Percentiles rank a stretch among this genome's conserved stretches.
Evolutionary conservation across 37 sponge, comb jelly and placozoan species (phyloP).

Genomic region (Spongilla lacustris): DNA sequence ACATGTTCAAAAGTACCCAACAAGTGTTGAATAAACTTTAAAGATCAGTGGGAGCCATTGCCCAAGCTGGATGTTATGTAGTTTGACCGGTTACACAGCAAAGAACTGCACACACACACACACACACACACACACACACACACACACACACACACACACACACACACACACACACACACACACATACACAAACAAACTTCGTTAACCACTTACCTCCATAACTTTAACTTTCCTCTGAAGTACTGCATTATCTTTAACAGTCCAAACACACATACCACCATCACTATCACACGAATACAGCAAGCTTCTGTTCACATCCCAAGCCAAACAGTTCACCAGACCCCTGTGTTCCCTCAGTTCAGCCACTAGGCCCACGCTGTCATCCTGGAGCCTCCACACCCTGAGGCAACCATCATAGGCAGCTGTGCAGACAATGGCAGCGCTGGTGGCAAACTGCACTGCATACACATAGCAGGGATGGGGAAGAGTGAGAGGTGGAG

Average conservation of each 20-base stretch:
- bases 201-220: constrained; percentile 15
- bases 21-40: no score
- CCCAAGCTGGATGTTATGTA: no score
- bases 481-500: constrained; percentile 49
- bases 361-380: constrained; percentile 1
- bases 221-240: constrained; percentile 5
- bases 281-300: constrained; percentile 76
- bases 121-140: no score
- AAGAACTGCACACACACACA: no score
- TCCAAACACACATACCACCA: constrained; percentile 68
- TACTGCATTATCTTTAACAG: constrained; percentile 4
- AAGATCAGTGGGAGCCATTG: no score
- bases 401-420: constrained; percentile 78
- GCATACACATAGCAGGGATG: constrained; percentile 91
- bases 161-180: not conserved
- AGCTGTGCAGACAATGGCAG: constrained; percentile 63
- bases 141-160: no score
- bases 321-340: constrained; percentile 58
- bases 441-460: constrained; percentile 27
- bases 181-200: not conserved
- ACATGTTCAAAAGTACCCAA: no score
- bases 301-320: not conserved
- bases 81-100: no score
- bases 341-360: constrained; percentile 53
- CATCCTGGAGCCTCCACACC: constrained; percentile 56